phyloP scores from a whole-genome alignment of 1,140 invertebrate species.

The Megalopta genalis region DNA sequence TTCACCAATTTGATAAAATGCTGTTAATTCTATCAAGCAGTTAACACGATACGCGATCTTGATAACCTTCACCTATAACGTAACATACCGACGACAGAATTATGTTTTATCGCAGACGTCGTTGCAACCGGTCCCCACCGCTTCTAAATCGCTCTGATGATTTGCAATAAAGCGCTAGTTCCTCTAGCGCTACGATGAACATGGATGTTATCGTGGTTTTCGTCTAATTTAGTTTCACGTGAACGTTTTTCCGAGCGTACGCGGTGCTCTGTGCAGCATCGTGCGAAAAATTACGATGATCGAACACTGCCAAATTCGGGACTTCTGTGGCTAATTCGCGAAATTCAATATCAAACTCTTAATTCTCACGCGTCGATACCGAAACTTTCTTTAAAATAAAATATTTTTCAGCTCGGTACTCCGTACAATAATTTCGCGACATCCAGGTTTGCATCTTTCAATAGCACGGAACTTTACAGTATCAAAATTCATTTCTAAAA shows the following conservation, averaged over 20 bases:
- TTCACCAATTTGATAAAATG: background rate
- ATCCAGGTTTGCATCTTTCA: too few relatives aligned
- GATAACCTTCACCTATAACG: constrained; percentile 41
- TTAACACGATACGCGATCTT: constrained; percentile 4
- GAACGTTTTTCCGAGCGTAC: background rate
- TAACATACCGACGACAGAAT: constrained; percentile 6
- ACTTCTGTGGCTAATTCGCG: background rate
- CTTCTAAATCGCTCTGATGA: background rate
- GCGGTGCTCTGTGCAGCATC: background rate
- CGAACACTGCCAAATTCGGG: background rate
- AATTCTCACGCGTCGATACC: background rate
- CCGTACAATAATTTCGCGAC: too few relatives aligned
- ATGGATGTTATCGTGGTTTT: background rate
- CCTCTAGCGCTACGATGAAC: background rate
- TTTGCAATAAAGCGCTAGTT: background rate
- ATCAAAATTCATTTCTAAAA: too few relatives aligned
- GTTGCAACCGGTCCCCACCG: constrained; percentile 25
- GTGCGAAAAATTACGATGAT: background rate
- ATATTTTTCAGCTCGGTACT: background rate
- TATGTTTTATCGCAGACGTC: constrained; percentile 31
- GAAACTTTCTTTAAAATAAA: background rate
- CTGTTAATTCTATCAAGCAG: background rate
- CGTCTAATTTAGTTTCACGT: background rate
- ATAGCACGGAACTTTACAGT: too few relatives aligned
- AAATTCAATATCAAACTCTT: background rate